Conservation (phyloP, 1,140 invertebrate genomes). For the Oncopeltus fasciatus region DNA sequence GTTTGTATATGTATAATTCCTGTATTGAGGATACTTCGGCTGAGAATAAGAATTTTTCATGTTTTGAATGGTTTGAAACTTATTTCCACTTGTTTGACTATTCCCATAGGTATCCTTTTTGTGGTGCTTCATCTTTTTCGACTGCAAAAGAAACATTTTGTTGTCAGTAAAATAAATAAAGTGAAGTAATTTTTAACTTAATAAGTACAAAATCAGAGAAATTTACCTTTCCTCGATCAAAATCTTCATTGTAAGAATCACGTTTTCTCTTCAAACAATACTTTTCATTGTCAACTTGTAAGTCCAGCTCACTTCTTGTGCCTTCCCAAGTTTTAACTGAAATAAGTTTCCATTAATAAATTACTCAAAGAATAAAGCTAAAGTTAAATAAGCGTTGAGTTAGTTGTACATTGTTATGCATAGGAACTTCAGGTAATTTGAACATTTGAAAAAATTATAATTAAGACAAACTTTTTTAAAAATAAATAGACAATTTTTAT, state of each 20-base stretch:
- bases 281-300: constrained; percentile 20
- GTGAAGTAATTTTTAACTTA: background rate
- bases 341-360: no score
- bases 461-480: no score
- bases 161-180: background rate
- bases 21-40: no score
- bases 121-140: background rate
- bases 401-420: no score
- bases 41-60: background rate
- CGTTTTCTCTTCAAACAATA: constrained; percentile 14
- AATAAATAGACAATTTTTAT: background rate
- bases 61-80: background rate
- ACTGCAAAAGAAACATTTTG: background rate
- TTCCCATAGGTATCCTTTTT: no score
- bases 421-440: no score
- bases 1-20: no score
- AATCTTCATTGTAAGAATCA: constrained; percentile 22
- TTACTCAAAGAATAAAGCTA: no score
- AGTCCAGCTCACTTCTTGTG: constrained; percentile 19
- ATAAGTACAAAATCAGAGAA: background rate
- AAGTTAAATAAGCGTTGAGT: background rate
- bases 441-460: no score
- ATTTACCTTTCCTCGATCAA: constrained; percentile 24
- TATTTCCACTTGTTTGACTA: no score
- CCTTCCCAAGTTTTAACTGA: constrained; percentile 24